A percentile compares a stretch with the other conserved stretches of the same genome.
Conservation (phyloP, 2,797 vertebrate genomes). For the Acanthurus leucopareius region DNA sequence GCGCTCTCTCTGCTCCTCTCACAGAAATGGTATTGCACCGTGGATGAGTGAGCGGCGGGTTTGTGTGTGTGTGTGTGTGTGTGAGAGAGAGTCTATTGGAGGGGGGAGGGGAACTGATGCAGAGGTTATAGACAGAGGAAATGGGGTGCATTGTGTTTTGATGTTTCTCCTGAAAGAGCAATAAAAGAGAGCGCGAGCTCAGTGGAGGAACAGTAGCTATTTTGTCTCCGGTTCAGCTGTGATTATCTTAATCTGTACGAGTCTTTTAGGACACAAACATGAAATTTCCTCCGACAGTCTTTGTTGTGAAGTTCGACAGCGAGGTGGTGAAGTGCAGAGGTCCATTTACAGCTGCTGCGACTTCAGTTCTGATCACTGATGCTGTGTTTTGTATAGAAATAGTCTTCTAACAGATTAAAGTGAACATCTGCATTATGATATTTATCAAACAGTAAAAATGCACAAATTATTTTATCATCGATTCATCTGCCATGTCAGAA, state of each 20-base stretch:
- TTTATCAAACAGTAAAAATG: not conserved
- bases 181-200: conserved; percentile 52
- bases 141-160: conserved; percentile 66
- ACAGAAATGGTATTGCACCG: conserved; percentile 76
- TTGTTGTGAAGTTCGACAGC: conserved; percentile 22
- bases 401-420: not conserved
- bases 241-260: conserved; percentile 54
- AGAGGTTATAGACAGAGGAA: conserved; percentile 70
- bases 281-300: conserved; percentile 13
- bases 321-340: not conserved
- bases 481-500: no score
- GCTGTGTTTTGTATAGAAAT: not conserved
- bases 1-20: conserved; percentile 70
- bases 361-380: not conserved
- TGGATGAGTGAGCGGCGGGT: conserved; percentile 60
- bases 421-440: not conserved
- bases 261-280: conserved; percentile 33
- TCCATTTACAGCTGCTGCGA: conserved; percentile 5
- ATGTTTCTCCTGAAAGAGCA: conserved; percentile 69
- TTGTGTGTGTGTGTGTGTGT: conserved; percentile 39
- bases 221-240: conserved; percentile 55
- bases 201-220: conserved; percentile 48
- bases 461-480: not conserved
- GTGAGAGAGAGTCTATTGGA: conserved; percentile 5
- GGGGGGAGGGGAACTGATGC: conserved; percentile 64